Percentiles rank a stretch among this genome's conserved stretches.
These are phyloP conservation scores for Mallotus villosus DNA, from an alignment of 2,797 vertebrate species.

Conservation along the genomic window DNA sequence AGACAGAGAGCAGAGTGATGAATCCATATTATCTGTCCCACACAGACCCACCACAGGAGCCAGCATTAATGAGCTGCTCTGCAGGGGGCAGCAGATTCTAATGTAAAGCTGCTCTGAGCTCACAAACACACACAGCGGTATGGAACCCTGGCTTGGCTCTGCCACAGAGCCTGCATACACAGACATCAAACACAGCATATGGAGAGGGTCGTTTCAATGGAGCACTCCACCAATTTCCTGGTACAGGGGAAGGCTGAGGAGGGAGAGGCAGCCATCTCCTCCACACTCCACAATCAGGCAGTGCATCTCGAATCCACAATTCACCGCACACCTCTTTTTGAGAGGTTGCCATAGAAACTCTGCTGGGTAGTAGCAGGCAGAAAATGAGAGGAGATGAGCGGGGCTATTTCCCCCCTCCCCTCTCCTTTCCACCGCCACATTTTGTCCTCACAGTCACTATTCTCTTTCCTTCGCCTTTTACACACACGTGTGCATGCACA, in stretches of 20 bases:
- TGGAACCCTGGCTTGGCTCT: background rate
- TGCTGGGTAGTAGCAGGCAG: constrained; percentile 75
- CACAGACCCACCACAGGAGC: constrained; percentile 24
- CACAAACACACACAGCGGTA: constrained; percentile 3
- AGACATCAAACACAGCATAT: constrained; percentile 47
- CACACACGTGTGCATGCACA: constrained; percentile 18
- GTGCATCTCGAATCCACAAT: constrained; percentile 75
- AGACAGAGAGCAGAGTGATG: background rate
- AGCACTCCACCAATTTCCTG: constrained; percentile 70
- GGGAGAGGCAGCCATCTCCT: constrained; percentile 73
- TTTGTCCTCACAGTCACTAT: constrained; percentile 65
- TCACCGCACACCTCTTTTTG: constrained; percentile 75
- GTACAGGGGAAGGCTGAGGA: constrained; percentile 64
- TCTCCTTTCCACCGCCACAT: constrained; percentile 48
- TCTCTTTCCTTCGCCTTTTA: constrained; percentile 51
- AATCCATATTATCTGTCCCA: background rate
- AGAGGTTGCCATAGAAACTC: constrained; percentile 84
- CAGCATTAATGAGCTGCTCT: constrained; percentile 49
- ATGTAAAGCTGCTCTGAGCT: constrained; percentile 49
- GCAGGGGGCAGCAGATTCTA: constrained; percentile 55
- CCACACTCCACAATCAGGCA: constrained; percentile 72
- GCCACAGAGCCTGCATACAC: constrained; percentile 18
- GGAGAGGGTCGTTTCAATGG: constrained; percentile 65
- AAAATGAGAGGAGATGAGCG: constrained; percentile 77
- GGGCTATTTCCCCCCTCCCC: constrained; percentile 65